Base-by-base conservation (phyloP, 2,888 invertebrate genomes). In the Hoplodrina blanda region DNA sequence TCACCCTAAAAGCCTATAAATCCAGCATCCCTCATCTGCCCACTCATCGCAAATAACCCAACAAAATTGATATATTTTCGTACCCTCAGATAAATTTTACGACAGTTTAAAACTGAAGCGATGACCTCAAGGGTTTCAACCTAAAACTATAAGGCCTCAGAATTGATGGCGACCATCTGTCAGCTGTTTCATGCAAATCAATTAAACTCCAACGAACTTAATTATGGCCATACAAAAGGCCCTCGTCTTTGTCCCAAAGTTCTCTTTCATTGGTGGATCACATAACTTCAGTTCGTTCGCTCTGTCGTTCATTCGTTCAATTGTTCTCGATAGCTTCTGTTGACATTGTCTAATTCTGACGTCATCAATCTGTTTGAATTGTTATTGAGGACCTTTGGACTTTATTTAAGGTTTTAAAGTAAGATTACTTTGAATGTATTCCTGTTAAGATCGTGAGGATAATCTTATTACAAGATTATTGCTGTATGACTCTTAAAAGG, bases 201-300 rank as follows among this genome's bases (percentile, higher is more conserved):
- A 88, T 88, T 87, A 82, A 88, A 88, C 80, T 87, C 72, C 55
- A 67, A 76, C 81, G 71, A 86, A 88, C 86, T 88, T 87, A 87
- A 88, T 88, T 87, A 88, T 81, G 73, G 75, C 69, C 68, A 73
- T 76, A 88, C 88, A 87, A 87, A 88, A 82, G 85, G 78, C 75
- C 72, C 13, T n/a, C 73, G 72, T 67, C 84, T 84, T 83, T 85
- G 85, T 86, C 80, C 74, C 56, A 33, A 64, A 67, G 61, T 71
- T 83, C 83, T 83, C 84, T 79, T 83, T 83, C 86, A 78, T 64
- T 67, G 59, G 65, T 59, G 72, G 81, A 78, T 85, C 85, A 86
- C 77, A 80, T 82, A 85, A 86, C 85, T 85, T 80, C 55, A 78
- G 78, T 81, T 82, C 62, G 60, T 78, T 77, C 76, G 44, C 50